phyloP scores from a whole-genome alignment of 2,113 vertebrate species.

The Pica pica region DNA sequence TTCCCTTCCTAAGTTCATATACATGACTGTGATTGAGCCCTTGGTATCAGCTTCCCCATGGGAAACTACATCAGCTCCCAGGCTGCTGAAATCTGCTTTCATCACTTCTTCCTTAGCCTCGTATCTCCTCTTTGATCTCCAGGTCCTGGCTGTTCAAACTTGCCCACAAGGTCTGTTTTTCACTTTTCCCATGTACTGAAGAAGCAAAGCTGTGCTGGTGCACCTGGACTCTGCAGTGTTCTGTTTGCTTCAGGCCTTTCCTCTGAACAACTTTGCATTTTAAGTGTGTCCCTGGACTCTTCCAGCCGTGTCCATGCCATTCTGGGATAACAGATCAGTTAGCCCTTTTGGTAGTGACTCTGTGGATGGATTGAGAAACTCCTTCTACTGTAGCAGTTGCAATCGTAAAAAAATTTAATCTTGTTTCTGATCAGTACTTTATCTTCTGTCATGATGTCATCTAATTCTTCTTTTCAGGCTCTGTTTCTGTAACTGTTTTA shows the following conservation, averaged over 20 bases:
- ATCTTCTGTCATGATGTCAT: not conserved
- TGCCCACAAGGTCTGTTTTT: not conserved
- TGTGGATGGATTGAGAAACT: not conserved
- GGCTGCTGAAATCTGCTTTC: not conserved
- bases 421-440: not conserved
- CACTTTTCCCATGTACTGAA: not conserved
- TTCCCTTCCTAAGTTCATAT: not conserved
- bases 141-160: not conserved
- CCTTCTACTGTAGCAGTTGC: not conserved
- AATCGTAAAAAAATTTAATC: not conserved
- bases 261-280: not conserved
- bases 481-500: not conserved
- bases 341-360: not conserved
- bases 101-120: not conserved
- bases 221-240: not conserved
- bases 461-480: not conserved
- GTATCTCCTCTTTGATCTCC: not conserved
- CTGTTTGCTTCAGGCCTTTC: not conserved
- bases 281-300: not conserved
- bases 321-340: not conserved
- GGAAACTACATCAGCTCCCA: not conserved
- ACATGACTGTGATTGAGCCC: not conserved
- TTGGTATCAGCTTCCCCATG: not conserved
- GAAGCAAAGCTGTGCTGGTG: not conserved
- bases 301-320: not conserved